A percentile compares a stretch with the other conserved stretches of the same genome.
phyloP scores from a whole-genome alignment of 2,113 vertebrate genomes.

The Acanthisitta chloris region DNA sequence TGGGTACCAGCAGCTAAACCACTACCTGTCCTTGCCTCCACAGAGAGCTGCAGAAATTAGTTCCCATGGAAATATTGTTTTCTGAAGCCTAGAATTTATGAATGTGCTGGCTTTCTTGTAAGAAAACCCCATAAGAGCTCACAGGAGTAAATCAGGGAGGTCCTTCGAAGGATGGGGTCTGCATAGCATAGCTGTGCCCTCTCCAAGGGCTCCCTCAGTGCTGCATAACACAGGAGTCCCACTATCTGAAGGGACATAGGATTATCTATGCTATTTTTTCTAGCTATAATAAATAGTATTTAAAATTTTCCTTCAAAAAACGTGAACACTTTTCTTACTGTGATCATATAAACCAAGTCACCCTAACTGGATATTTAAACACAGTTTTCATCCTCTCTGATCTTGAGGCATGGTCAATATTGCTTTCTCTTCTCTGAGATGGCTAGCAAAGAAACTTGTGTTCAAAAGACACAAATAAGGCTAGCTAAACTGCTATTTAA shows the following conservation, averaged over 20 bases:
- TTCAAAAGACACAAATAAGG: background rate
- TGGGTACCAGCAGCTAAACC: background rate
- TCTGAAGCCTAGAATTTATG: background rate
- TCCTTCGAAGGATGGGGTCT: background rate
- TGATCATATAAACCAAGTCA: background rate
- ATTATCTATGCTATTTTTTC: background rate
- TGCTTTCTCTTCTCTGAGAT: background rate
- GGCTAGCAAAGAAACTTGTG: background rate
- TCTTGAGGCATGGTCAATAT: background rate
- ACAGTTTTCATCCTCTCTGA: background rate
- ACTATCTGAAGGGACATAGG: background rate
- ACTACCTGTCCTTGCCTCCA: background rate
- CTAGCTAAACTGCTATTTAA: background rate
- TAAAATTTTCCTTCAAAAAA: background rate
- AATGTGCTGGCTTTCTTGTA: background rate
- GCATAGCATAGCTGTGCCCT: fast-evolving
- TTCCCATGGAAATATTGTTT: background rate
- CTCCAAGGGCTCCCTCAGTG: background rate
- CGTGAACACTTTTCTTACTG: background rate
- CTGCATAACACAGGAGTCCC: background rate
- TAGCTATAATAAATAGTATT: background rate
- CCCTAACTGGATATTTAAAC: background rate
- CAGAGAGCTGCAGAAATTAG: background rate
- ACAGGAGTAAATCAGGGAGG: background rate
- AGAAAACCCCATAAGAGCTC: background rate